phyloP scores from a whole-genome alignment of 35 echinoderm and acorn worm genomes.

The Patiria miniata region DNA sequence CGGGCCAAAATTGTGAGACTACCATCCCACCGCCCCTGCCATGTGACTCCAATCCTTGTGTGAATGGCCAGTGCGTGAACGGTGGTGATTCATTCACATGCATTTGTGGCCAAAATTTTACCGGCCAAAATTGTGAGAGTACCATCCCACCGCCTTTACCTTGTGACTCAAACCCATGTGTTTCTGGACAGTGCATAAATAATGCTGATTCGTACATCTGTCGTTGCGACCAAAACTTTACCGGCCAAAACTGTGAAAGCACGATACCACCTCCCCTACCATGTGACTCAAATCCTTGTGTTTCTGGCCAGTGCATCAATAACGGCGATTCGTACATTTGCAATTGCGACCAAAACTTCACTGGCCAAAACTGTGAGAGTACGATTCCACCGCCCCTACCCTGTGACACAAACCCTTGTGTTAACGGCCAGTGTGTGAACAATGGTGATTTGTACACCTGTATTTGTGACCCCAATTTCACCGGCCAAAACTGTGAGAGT shows the following conservation, averaged over 20 bases:
- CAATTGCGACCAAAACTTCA: conserved; percentile 56
- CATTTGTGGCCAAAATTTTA: conserved; percentile 57
- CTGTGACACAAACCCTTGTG: conserved; percentile 71
- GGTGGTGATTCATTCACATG: conserved; percentile 52
- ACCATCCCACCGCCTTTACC: conserved; percentile 57
- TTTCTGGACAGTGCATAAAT: conserved; percentile 71
- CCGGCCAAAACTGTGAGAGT: conserved; percentile 67
- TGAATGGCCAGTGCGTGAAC: conserved; percentile 47
- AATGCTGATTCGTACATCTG: conserved; percentile 66
- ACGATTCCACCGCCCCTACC: conserved; percentile 5
- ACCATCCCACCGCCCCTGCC: conserved; percentile 41
- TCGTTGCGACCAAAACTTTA: conserved; percentile 56
- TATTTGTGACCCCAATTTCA: conserved; percentile 56
- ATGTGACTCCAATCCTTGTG: conserved; percentile 80
- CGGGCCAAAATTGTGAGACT: conserved; percentile 66
- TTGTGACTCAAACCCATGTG: conserved; percentile 61
- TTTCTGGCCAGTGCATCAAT: conserved; percentile 56
- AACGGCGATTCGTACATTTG: conserved; percentile 47
- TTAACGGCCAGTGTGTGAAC: conserved; percentile 65
- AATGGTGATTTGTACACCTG: conserved; percentile 51
- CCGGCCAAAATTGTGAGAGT: conserved; percentile 63
- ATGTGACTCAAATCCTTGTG: conserved; percentile 71
- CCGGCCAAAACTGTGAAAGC: conserved; percentile 67
- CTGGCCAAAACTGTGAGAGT: conserved; percentile 65
- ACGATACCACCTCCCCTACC: conserved; percentile 32